Evolutionary conservation across 2,113 vertebrate species (phyloP), one percentile per base, ranked within the genome.

Genomic region (Mystacornis crossleyi): DNA sequence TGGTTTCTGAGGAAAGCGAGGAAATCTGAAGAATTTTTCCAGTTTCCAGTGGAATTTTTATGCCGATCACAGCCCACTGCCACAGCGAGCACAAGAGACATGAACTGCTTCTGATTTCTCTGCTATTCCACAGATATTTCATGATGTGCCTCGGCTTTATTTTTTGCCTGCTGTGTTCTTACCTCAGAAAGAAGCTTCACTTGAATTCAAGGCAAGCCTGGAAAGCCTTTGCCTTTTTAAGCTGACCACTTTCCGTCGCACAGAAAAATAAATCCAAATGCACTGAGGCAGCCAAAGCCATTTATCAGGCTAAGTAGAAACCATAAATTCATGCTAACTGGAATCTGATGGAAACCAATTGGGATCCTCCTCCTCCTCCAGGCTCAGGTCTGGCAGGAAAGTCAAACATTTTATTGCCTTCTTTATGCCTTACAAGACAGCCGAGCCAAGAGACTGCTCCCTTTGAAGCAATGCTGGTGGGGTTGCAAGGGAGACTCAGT

Each of bases 11-110:
- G 95, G 87, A 96, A 82, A 86, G 92, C 1, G 6, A 85, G 89
- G 82, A 95, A 96, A 97, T 92, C 91, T 94, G 85, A 95, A 92
- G 94, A 96, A 96, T 95, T 95, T 97, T 95, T 94, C 92, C 86
- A 93, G 80, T 81, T 96, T 93, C 70, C 90, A 92, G 73, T 73
- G 94, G 87, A 95, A 95, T 89, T 96, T 95, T 91, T 90, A 84
- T 81, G 84, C 93, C 91, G 93, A 93, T 95, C 51, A 77, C 54
- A 94, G 80, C 65, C 66, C 36, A 60, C 53, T 73, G 80, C 89
- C 70, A 80, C 81, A 78, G 87, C 4, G 15, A 84, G 71, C 71
- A 80, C 65, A 66, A 53, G 90, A 77, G 88, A 89, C 58, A 29
- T 2, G 0, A 85, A 74, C 60, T 64, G 36, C 69, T 84, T 28